A percentile compares a stretch with the other conserved stretches of the same genome.
These are phyloP conservation scores for Orchestes rusci DNA, from an alignment of 2,888 invertebrate genomes.

Conservation along the genomic window DNA sequence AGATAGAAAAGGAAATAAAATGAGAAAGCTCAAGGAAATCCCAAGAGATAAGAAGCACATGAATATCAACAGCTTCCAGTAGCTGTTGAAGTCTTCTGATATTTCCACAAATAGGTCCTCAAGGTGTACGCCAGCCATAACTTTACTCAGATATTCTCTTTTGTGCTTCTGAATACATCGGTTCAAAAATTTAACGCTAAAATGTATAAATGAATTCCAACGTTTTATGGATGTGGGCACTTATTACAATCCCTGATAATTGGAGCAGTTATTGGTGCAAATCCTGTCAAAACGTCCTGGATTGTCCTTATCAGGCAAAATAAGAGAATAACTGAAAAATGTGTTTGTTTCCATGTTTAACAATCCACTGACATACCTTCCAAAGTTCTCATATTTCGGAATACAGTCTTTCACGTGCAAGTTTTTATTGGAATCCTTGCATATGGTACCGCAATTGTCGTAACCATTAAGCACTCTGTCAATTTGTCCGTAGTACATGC, in stretches of 20 bases:
- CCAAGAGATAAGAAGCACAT: conserved; percentile 40
- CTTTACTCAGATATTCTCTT: no score
- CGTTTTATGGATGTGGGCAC: not conserved
- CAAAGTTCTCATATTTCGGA: conserved; percentile 33
- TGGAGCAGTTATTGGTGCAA: conserved; percentile 39
- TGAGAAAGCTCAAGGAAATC: conserved; percentile 49
- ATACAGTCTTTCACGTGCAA: conserved; percentile 29
- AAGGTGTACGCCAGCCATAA: not conserved
- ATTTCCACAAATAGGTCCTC: conserved; percentile 47
- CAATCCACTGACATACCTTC: conserved; percentile 34
- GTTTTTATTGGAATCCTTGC: conserved; percentile 47
- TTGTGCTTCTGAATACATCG: conserved; percentile 48
- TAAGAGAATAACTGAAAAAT: not conserved
- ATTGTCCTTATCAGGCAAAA: conserved; percentile 9
- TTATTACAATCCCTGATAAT: conserved; percentile 33
- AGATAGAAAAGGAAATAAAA: conserved; percentile 53
- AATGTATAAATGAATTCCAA: conserved; percentile 26
- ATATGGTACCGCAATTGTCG: conserved; percentile 59
- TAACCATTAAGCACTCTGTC: conserved; percentile 54
- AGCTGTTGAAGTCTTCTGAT: conserved; percentile 52
- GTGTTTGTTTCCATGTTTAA: not conserved
- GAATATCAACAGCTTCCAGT: no score
- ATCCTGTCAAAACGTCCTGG: conserved; percentile 34
- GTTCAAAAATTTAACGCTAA: conserved; percentile 47
- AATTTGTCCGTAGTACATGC: conserved; percentile 50